Conservation (phyloP, 1,140 invertebrate genomes). For the Ceratina calcarata region DNA sequence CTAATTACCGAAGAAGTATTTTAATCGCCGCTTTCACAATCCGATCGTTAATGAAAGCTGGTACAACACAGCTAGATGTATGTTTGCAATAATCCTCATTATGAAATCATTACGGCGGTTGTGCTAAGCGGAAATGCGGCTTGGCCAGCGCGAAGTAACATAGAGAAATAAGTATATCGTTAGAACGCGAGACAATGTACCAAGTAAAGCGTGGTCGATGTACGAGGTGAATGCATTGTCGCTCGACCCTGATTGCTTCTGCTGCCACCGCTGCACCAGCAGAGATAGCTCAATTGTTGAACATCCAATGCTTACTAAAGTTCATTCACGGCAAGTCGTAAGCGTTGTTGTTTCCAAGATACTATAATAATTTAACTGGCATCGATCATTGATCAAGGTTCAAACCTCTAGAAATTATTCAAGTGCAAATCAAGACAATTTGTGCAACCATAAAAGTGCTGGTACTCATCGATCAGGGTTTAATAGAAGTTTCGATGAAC, state of each 20-base stretch:
- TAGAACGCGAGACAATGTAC: constrained; percentile 57
- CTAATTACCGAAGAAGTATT: neutral
- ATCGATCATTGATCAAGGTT: too few species aligned
- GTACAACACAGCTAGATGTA: neutral
- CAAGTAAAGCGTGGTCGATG: constrained; percentile 64
- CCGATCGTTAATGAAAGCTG: neutral
- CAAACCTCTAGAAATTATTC: too few species aligned
- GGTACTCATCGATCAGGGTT: neutral
- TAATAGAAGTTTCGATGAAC: neutral
- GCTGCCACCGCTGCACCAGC: constrained; percentile 49
- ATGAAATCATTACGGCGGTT: constrained; percentile 22
- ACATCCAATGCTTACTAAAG: constrained; percentile 65
- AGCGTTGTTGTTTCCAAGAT: constrained; percentile 38
- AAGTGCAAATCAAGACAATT: too few species aligned
- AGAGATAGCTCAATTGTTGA: constrained; percentile 71
- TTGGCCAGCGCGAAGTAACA: constrained; percentile 34
- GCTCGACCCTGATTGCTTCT: constrained; percentile 68
- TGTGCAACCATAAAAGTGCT: too few species aligned
- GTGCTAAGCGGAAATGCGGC: constrained; percentile 4
- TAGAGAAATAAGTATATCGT: constrained; percentile 41
- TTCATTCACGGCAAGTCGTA: constrained; percentile 63
- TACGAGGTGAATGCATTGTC: constrained; percentile 69
- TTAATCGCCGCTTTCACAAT: neutral
- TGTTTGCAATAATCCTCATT: neutral
- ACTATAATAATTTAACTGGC: neutral